Base-by-base conservation (phyloP, 2,888 invertebrate genomes). In the Phengaris arion region DNA sequence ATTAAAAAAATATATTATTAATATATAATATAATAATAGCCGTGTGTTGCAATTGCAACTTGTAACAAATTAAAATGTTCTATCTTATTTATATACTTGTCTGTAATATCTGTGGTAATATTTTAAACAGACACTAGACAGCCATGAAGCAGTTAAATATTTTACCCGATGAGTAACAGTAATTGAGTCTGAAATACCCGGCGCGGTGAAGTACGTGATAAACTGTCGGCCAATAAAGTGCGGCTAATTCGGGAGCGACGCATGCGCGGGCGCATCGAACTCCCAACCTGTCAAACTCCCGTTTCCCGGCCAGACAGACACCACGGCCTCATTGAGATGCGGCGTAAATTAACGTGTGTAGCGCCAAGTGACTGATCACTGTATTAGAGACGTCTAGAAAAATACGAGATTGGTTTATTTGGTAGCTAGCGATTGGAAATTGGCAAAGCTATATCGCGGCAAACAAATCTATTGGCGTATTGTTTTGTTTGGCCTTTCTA, bases 121-220 rank as follows among this genome's bases (percentile, higher is more conserved):
- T 57, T 57, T 57, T 15, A 57, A 57, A 9, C n/a, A 3, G n/a
- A 55, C n/a, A 55, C 35, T 35, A 35, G 35, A 35, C 35, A 35
- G 35, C 35, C 35, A 35, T 35, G 35, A 35, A 15, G 57, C 57
- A 57, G 57, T 57, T 57, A 57, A 57, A 57, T 57, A 57, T 57
- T 57, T 57, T n/a, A 57, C 15, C 57, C 57, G 57, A 48, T 57
- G 57, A 57, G 57, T 15, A 55, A 55, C 55, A 55, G 55, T 55
- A 57, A 57, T 57, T n/a, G 57, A 3, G 15, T 57, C 57, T 57
- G 57, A 57, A 57, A 57, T 57, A 57, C 57, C 57, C 57, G 57
- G 57, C 22, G 22, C n/a, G 57, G n/a, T 55, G n/a, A 57, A 57
- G 57, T 57, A 15, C 15, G 57, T 57, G 57, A 57, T 57, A 57